A percentile compares a stretch with the other conserved stretches of the same genome.
phyloP scores from a whole-genome alignment of 2,113 vertebrate genomes.

The Ceyx cyanopectus region DNA sequence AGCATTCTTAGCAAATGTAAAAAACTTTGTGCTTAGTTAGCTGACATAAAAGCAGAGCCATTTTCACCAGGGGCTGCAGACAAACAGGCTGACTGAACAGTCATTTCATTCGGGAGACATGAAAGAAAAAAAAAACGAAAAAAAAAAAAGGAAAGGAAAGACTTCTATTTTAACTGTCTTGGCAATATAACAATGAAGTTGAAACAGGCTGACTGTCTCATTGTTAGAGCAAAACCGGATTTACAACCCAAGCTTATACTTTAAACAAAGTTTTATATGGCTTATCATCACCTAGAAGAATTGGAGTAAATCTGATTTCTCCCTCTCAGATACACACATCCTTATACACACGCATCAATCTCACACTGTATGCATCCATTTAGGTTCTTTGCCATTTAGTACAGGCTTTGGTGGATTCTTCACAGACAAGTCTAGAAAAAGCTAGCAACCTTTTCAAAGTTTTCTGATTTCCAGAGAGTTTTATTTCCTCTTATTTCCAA shows the following conservation, averaged over 20 bases:
- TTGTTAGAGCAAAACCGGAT: neutral
- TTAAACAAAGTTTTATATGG: neutral
- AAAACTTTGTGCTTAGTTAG: neutral
- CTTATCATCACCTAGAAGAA: neutral
- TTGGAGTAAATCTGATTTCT: neutral
- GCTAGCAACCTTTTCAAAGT: neutral
- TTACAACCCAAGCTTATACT: neutral
- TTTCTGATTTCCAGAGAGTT: neutral
- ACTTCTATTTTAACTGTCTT: neutral
- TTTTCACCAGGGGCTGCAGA: neutral
- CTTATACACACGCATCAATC: neutral
- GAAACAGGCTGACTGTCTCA: neutral
- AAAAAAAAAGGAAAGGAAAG: too few relatives aligned
- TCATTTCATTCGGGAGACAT: neutral
- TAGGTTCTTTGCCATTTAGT: neutral
- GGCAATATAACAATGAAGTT: neutral
- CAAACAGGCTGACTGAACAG: neutral
- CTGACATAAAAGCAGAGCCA: neutral
- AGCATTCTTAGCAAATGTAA: neutral
- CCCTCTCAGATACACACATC: neutral
- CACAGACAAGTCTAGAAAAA: neutral
- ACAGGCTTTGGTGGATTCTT: neutral
- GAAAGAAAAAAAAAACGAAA: neutral
- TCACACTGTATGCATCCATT: neutral
- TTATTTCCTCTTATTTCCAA: neutral